These are phyloP conservation scores for Cephalopterus ornatus DNA, from an alignment of 2,113 vertebrate genomes.

Conservation along the genomic window DNA sequence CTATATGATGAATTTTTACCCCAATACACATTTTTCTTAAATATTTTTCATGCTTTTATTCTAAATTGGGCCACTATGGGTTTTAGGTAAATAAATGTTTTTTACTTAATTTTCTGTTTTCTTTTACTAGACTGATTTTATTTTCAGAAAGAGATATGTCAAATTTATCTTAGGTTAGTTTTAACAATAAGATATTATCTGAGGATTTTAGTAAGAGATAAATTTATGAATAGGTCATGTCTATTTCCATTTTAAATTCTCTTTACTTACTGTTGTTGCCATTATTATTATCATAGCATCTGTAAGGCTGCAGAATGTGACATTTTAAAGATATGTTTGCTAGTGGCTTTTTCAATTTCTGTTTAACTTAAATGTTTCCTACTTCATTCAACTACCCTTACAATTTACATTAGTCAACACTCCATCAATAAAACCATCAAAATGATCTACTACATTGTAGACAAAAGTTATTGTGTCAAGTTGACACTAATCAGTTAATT, in stretches of 20 bases:
- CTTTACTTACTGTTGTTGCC: conserved; percentile 54
- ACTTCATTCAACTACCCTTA: conserved; percentile 66
- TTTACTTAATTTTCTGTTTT: conserved; percentile 14
- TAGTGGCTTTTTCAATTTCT: conserved; percentile 65
- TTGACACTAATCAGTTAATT: conserved; percentile 98
- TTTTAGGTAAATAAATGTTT: background rate
- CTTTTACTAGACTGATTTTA: background rate
- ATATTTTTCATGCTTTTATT: background rate
- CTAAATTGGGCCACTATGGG: background rate
- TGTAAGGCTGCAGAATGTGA: conserved; percentile 53
- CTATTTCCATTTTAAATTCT: conserved; percentile 60
- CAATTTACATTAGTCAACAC: conserved; percentile 86
- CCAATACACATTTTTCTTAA: background rate
- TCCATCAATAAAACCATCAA: conserved; percentile 89
- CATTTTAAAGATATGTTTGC: conserved; percentile 60
- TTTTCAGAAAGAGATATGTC: conserved; percentile 37
- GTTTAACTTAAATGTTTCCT: conserved; percentile 67
- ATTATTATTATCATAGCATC: conserved; percentile 29
- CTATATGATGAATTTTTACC: background rate
- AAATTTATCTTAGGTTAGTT: background rate
- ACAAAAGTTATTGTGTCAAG: conserved; percentile 89
- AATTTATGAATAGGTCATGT: conserved; percentile 47
- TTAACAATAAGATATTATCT: conserved; percentile 48
- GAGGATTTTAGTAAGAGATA: conserved; percentile 41
- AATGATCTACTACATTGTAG: conserved; percentile 84